Conservation (phyloP, 2,113 vertebrate species). For the Egretta garzetta region DNA sequence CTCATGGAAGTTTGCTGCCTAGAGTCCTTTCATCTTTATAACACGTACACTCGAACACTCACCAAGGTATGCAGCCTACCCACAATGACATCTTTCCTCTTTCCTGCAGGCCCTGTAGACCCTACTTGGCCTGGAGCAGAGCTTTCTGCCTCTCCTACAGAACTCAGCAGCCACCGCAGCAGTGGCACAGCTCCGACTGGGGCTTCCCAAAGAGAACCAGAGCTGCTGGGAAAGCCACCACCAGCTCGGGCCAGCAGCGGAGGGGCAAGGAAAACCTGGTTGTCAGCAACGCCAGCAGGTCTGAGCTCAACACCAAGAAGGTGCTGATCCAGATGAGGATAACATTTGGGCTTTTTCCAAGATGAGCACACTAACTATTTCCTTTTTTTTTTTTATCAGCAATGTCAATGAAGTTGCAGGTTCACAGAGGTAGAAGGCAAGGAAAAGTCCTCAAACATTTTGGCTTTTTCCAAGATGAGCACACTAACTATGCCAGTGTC, state of each 20-base stretch:
- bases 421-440: not conserved
- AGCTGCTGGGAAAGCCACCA: no score
- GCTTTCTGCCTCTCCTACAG: not conserved
- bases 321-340: not conserved
- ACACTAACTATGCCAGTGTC: rapidly evolving
- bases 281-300: rapidly evolving
- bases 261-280: no score
- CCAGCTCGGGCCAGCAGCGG: not conserved
- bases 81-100: rapidly evolving
- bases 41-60: rapidly evolving
- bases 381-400: not conserved
- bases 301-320: not conserved
- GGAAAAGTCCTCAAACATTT: not conserved
- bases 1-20: rapidly evolving
- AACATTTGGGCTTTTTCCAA: not conserved
- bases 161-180: not conserved
- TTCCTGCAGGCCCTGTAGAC: not conserved
- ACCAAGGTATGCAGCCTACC: not conserved
- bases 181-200: not conserved
- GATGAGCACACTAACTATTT: not conserved
- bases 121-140: not conserved
- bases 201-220: not conserved
- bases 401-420: not conserved
- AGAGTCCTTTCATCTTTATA: rapidly evolving
- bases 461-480: not conserved